These are phyloP conservation scores for Thelaira solivaga DNA, from an alignment of 2,888 invertebrate genomes.

Conservation along the genomic window DNA sequence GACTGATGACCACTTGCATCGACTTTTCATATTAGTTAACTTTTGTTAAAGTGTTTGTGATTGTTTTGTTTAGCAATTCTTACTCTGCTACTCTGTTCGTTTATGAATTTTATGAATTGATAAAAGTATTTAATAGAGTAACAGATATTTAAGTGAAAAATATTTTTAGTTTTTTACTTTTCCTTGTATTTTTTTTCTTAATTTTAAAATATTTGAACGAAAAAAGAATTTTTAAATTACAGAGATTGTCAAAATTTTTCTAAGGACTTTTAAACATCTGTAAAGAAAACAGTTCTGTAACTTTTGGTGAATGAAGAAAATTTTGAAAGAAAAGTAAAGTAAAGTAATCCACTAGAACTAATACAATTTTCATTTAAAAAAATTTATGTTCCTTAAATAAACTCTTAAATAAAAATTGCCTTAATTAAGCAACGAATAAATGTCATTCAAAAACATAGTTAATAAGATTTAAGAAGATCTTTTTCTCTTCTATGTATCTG, in stretches of 20 bases:
- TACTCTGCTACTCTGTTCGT: too few species aligned
- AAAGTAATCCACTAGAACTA: conserved; percentile 46
- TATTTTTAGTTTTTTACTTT: too few species aligned
- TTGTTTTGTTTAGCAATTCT: too few species aligned
- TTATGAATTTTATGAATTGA: too few species aligned
- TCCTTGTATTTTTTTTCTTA: too few species aligned
- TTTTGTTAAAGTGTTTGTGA: too few species aligned
- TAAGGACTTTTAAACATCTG: neutral
- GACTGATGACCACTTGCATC: too few species aligned
- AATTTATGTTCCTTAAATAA: conserved; percentile 25
- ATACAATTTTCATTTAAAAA: conserved; percentile 50
- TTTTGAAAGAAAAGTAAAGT: neutral
- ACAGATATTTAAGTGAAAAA: too few species aligned
- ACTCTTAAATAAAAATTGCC: conserved; percentile 6
- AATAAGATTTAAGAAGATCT: conserved; percentile 45
- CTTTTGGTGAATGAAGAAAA: neutral
- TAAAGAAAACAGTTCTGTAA: neutral
- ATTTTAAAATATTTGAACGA: too few species aligned
- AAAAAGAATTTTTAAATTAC: neutral
- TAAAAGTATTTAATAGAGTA: too few species aligned
- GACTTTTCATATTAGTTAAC: too few species aligned
- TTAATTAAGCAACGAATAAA: conserved; percentile 38
- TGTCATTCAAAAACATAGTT: conserved; percentile 50
- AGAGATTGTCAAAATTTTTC: neutral
- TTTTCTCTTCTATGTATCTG: neutral